Percentiles rank a stretch among this genome's conserved stretches.
Conservation (phyloP, 2,797 vertebrate species). For the Brotula barbata region DNA sequence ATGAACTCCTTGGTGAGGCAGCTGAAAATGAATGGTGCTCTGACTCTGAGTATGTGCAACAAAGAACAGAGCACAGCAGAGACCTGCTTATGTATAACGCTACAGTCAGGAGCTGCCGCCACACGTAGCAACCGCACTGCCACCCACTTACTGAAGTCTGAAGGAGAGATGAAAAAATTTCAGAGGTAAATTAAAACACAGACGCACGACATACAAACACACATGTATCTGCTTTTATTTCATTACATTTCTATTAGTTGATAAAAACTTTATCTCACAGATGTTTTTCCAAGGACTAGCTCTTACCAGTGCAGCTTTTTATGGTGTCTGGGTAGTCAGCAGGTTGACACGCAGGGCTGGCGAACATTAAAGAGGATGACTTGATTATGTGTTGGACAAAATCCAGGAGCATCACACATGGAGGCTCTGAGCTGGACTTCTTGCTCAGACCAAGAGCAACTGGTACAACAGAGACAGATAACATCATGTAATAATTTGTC, state of each 20-base stretch:
- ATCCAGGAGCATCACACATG: constrained; percentile 95
- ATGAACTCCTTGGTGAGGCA: constrained; percentile 84
- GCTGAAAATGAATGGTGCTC: constrained; percentile 84
- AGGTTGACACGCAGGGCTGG: constrained; percentile 83
- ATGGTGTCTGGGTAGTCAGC: constrained; percentile 79
- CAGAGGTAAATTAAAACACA: background rate
- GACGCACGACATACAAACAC: background rate
- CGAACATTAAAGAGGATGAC: constrained; percentile 95
- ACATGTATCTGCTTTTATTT: too few species aligned
- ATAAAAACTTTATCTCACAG: background rate
- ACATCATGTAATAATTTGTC: too few species aligned
- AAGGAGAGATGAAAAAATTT: background rate
- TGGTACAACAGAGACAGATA: constrained; percentile 57
- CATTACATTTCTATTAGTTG: too few species aligned
- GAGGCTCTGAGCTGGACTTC: constrained; percentile 90
- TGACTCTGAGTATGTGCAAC: constrained; percentile 88
- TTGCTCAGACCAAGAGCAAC: constrained; percentile 92
- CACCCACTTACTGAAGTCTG: constrained; percentile 96
- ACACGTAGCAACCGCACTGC: constrained; percentile 88
- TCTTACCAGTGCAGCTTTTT: constrained; percentile 83
- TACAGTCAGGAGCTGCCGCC: constrained; percentile 87
- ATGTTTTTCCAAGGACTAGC: background rate
- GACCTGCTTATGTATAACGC: constrained; percentile 83
- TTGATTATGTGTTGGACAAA: constrained; percentile 98
- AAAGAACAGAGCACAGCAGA: constrained; percentile 87